Base-by-base conservation (phyloP, 1,140 invertebrate genomes). In the Drosophila grimshawi region DNA sequence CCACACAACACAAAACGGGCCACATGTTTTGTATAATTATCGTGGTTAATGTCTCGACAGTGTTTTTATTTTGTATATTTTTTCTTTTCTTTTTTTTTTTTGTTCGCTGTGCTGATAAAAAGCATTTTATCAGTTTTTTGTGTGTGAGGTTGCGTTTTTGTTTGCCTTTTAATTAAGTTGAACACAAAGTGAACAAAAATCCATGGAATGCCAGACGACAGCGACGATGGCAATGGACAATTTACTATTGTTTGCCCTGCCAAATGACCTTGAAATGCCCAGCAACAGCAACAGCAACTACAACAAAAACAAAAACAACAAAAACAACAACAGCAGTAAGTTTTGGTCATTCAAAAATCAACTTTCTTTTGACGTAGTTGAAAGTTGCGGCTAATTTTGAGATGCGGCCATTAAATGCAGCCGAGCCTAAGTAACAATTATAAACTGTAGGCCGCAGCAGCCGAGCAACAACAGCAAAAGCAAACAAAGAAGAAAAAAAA, bases 131-230 rank as follows among this genome's bases (percentile, higher is more conserved):
- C 80, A 65, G 64, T 76, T 66, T 56, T 63, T 51, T 71, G 62
- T 74, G 65, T 53, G 27, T 62, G 61, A 62, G 61, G 64, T 77
- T 63, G 72, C 55, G 53, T 65, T 86, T 67, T 62, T 86, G 85
- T 88, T 88, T 88, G 85, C 80, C 80, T 89, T 88, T 89, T 88
- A 88, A 88, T 88, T 88, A 88, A 89, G 80, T 83, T 83, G 83
- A 89, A 88, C 81, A 82, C 67, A 77, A 63, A 67, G 59, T 67
- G 72, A 67, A 73, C 74, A 62, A 61, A 60, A 52, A 63, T 79
- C 76, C 67, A 63, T 72, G 73, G 67, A 57, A 75, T 76, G 55
- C 49, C 63, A 69, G 5, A 62, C 33, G 43, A 43, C 19, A 32
- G 29, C 46, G 59, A 59, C 61, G 46, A 45, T 30, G 64, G 62